These are phyloP conservation scores for Otis tarda DNA, from an alignment of 2,113 vertebrate species.

Conservation along the genomic window DNA sequence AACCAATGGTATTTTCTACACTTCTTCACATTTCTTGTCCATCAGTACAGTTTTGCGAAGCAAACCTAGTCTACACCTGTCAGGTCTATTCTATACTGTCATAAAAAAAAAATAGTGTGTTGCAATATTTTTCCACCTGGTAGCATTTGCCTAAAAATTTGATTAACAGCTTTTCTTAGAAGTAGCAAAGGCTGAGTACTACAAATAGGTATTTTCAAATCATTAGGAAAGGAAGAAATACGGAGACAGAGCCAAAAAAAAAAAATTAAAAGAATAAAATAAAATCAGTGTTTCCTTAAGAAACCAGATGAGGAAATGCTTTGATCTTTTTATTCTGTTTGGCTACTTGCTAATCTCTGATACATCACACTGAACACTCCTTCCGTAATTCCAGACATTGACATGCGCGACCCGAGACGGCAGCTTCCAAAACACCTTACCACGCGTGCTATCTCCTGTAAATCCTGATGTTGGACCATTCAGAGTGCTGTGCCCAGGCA, in stretches of 20 bases:
- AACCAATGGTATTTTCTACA: neutral
- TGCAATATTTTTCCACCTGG: neutral
- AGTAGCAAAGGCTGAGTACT: neutral
- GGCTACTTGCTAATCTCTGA: neutral
- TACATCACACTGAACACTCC: neutral
- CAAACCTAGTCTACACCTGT: neutral
- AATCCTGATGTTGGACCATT: neutral
- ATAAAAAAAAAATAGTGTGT: neutral
- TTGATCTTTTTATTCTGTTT: neutral
- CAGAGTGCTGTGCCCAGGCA: neutral
- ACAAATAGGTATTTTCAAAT: neutral
- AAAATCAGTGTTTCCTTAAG: neutral
- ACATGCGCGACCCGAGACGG: rapidly evolving
- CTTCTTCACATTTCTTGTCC: neutral
- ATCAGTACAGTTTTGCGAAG: neutral
- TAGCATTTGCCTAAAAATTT: neutral
- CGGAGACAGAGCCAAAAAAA: neutral
- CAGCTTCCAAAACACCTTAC: neutral
- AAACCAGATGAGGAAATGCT: neutral
- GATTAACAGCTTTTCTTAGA: neutral
- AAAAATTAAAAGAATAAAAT: neutral
- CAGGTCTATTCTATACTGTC: neutral
- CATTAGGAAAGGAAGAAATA: neutral
- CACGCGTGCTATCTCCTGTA: neutral
- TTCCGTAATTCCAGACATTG: neutral